A percentile compares a stretch with the other conserved stretches of the same genome.
Conservation (phyloP, 1,140 invertebrate genomes). For the Sweltsa coloradensis region DNA sequence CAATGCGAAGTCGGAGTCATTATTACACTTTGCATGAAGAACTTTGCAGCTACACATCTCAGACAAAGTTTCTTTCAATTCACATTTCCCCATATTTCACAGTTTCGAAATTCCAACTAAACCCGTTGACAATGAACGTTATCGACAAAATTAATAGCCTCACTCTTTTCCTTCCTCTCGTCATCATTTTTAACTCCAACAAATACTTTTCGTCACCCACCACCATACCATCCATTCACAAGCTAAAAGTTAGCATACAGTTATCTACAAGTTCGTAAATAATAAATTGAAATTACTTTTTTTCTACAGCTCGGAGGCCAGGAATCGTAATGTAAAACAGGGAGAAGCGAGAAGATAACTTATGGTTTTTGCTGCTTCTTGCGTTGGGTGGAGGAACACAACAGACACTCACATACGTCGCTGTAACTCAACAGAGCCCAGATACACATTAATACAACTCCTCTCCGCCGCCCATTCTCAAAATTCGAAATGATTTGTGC, state of each 20-base stretch:
- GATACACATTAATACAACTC: conserved; percentile 13
- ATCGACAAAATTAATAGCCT: conserved; percentile 19
- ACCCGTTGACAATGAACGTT: conserved; percentile 14
- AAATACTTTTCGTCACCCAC: conserved; percentile 12
- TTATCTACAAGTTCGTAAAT: conserved; percentile 17
- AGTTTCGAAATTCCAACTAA: conserved; percentile 11
- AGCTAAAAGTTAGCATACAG: conserved; percentile 1
- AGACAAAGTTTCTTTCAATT: too few relatives aligned
- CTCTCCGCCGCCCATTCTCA: conserved; percentile 14
- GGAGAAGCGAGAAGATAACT: conserved; percentile 4
- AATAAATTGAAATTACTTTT: conserved; percentile 15
- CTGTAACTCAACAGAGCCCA: neutral
- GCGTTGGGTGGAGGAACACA: conserved; percentile 10
- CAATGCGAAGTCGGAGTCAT: too few relatives aligned
- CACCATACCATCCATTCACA: neutral
- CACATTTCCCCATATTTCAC: conserved; percentile 7
- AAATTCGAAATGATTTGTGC: conserved; percentile 19
- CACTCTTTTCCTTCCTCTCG: conserved; percentile 14
- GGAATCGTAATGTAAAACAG: neutral
- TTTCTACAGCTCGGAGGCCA: neutral
- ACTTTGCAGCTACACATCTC: too few relatives aligned
- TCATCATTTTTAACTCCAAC: conserved; percentile 10
- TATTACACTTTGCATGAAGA: too few relatives aligned
- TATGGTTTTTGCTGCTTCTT: conserved; percentile 6
- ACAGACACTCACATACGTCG: conserved; percentile 7